phyloP scores from a whole-genome alignment of 2,113 vertebrate species.

The Sitta europaea region DNA sequence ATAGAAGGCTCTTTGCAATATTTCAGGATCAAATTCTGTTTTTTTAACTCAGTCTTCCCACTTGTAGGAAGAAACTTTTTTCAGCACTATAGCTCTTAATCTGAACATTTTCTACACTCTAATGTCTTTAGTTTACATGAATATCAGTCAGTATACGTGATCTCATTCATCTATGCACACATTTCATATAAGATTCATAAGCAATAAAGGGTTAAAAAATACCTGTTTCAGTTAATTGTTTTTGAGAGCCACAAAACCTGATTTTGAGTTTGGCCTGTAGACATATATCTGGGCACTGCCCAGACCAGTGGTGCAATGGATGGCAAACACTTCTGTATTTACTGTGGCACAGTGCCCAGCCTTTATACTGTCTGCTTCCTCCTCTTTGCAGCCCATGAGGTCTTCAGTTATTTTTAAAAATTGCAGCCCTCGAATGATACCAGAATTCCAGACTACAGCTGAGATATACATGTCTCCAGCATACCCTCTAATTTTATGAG shows the following conservation, averaged over 20 bases:
- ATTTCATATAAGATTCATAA: neutral
- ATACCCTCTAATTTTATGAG: neutral
- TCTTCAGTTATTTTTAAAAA: conserved; percentile 14
- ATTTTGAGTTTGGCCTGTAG: neutral
- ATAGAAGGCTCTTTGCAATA: neutral
- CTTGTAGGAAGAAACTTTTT: neutral
- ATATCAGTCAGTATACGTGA: neutral
- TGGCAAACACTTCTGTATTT: conserved; percentile 41
- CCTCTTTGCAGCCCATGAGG: neutral
- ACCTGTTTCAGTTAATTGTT: neutral
- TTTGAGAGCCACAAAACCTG: conserved; percentile 15
- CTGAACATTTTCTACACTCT: neutral
- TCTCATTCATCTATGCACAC: neutral
- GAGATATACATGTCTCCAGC: neutral
- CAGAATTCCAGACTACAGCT: neutral
- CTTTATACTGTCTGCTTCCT: conserved; percentile 24
- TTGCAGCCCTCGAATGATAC: neutral
- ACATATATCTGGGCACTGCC: neutral
- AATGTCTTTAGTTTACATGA: neutral
- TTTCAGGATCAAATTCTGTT: neutral
- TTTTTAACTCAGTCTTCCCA: neutral
- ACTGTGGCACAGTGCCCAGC: conserved; percentile 4
- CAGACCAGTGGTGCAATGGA: conserved; percentile 1
- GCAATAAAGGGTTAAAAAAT: neutral
- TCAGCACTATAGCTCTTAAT: neutral